These are phyloP conservation scores for Luffia ferchaultella DNA, from an alignment of 2,888 invertebrate species.

Conservation along the genomic window DNA sequence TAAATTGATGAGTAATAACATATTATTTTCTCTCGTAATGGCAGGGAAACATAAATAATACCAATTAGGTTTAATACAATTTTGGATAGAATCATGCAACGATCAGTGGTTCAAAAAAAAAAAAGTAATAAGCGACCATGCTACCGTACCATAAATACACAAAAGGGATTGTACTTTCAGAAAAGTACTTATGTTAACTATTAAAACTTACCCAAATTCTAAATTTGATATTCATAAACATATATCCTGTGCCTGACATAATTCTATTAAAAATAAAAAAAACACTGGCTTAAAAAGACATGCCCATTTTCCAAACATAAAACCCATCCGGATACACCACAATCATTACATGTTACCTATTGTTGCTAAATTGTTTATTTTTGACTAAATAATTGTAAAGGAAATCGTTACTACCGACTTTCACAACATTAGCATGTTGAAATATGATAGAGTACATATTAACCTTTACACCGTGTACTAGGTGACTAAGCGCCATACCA, in stretches of 20 bases:
- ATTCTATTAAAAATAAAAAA: too few species aligned
- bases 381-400: too few species aligned
- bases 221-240: too few species aligned
- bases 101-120: not conserved
- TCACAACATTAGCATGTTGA: conserved; percentile 22
- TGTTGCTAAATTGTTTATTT: not conserved
- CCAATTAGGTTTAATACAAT: not conserved
- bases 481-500: conserved; percentile 57
- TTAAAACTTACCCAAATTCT: not conserved
- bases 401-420: not conserved
- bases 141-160: not conserved
- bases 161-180: not conserved
- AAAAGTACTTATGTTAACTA: not conserved
- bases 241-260: too few species aligned
- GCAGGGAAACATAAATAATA: not conserved
- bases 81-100: not conserved
- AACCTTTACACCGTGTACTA: conserved; percentile 54
- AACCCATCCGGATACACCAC: conserved; percentile 47
- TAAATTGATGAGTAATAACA: too few species aligned
- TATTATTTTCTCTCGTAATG: too few species aligned
- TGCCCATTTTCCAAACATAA: conserved; percentile 51
- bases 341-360: conserved; percentile 26
- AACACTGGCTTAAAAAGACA: too few species aligned
- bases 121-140: not conserved
- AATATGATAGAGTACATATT: conserved; percentile 58